These are phyloP conservation scores for Meandrusa payeni DNA, from an alignment of 2,888 invertebrate genomes.

Conservation along the genomic window DNA sequence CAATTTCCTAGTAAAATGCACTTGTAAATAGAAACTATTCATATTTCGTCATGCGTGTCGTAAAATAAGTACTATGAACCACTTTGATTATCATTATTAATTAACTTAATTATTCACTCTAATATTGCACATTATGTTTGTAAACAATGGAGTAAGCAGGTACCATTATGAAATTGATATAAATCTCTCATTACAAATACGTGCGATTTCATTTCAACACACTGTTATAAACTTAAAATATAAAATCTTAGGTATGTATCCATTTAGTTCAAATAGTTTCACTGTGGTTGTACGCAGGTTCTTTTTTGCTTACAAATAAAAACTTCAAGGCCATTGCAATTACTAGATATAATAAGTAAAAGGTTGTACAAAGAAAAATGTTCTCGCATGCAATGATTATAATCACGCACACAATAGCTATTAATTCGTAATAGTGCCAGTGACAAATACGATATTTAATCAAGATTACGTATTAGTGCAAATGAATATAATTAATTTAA, in stretches of 20 bases:
- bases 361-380: slow-evolving; percentile 11
- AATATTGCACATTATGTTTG: slow-evolving; percentile 6
- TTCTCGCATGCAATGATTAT: neutral
- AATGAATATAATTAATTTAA: neutral
- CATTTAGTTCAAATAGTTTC: no score
- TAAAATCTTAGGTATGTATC: no score
- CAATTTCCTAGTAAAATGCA: no score
- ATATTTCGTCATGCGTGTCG: no score
- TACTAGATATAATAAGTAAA: slow-evolving; percentile 8
- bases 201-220: no score
- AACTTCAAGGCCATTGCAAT: slow-evolving; percentile 18
- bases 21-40: no score
- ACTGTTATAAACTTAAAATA: no score
- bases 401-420: neutral
- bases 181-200: no score
- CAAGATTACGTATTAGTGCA: neutral
- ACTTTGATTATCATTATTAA: no score
- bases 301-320: slow-evolving; percentile 6
- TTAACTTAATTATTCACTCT: neutral
- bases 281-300: slow-evolving; percentile 1
- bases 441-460: no score
- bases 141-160: slow-evolving; percentile 10
- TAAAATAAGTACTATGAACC: no score
- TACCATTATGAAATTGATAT: slow-evolving; percentile 2
- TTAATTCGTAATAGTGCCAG: neutral